These are phyloP conservation scores for Esox niger DNA, from an alignment of 2,113 vertebrate genomes.

Conservation along the genomic window DNA sequence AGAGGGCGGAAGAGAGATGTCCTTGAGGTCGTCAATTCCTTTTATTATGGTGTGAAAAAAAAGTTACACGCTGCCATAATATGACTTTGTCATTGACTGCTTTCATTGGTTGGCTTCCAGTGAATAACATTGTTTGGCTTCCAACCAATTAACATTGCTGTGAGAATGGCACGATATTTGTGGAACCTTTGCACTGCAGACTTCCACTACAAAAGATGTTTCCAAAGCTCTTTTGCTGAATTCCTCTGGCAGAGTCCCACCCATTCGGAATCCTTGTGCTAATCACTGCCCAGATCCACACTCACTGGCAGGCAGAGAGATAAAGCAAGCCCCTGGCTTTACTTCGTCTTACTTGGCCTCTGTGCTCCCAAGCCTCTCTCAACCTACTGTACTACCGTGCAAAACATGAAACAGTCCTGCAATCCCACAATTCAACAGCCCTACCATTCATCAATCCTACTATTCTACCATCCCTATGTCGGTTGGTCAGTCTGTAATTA, in stretches of 20 bases:
- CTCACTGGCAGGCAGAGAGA: constrained; percentile 60
- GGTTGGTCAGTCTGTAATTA: neutral
- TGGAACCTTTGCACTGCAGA: neutral
- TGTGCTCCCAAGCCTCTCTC: constrained; percentile 47
- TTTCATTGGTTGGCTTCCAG: neutral
- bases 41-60: neutral
- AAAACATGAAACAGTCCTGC: too few relatives aligned
- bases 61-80: neutral
- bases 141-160: neutral
- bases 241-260: constrained; percentile 61
- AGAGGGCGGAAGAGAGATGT: neutral
- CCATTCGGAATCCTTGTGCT: constrained; percentile 61
- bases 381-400: too few relatives aligned
- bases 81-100: neutral
- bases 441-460: too few relatives aligned
- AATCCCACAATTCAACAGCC: too few relatives aligned
- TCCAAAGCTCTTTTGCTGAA: constrained; percentile 65
- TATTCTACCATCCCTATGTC: too few relatives aligned
- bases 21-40: neutral
- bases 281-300: constrained; percentile 69
- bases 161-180: neutral
- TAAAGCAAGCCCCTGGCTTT: constrained; percentile 65
- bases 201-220: constrained; percentile 62
- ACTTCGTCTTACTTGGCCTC: constrained; percentile 63
- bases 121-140: neutral